Conservation (phyloP, 1,140 invertebrate genomes). For the Penaeus japonicus region DNA sequence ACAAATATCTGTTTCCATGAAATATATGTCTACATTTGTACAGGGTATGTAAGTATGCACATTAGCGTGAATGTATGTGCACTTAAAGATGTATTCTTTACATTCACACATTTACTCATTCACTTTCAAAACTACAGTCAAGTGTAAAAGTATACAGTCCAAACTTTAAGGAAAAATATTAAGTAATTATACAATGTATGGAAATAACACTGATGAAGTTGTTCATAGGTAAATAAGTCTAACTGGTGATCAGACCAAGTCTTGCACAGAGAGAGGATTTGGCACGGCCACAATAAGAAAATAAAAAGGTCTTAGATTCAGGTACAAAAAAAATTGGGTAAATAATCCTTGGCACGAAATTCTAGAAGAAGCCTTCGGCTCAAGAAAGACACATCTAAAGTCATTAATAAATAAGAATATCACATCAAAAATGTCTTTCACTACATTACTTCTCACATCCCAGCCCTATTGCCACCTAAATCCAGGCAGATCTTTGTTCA, state of each 20-base stretch:
- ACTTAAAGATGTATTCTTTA: no score
- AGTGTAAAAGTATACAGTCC: no score
- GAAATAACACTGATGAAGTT: no score
- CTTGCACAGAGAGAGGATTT: constrained; percentile 40
- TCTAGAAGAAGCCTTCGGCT: constrained; percentile 51
- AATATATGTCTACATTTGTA: no score
- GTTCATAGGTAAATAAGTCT: not conserved
- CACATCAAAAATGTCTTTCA: constrained; percentile 57
- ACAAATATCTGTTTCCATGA: no score
- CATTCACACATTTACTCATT: no score
- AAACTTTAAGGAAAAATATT: no score
- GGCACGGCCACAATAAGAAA: constrained; percentile 53
- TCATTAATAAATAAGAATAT: constrained; percentile 56
- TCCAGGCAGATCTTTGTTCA: not conserved
- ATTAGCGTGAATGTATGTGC: no score
- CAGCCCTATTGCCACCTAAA: constrained; percentile 7
- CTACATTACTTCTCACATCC: constrained; percentile 56
- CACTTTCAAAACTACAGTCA: no score
- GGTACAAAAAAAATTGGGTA: constrained; percentile 54
- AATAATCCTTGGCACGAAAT: constrained; percentile 53
- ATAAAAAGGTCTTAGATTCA: constrained; percentile 44
- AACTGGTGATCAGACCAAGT: constrained; percentile 25
- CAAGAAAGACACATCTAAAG: constrained; percentile 56
- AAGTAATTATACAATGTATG: no score
- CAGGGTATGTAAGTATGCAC: no score